Conservation (phyloP, 2,888 invertebrate genomes). For the Neoascia interrupta region DNA sequence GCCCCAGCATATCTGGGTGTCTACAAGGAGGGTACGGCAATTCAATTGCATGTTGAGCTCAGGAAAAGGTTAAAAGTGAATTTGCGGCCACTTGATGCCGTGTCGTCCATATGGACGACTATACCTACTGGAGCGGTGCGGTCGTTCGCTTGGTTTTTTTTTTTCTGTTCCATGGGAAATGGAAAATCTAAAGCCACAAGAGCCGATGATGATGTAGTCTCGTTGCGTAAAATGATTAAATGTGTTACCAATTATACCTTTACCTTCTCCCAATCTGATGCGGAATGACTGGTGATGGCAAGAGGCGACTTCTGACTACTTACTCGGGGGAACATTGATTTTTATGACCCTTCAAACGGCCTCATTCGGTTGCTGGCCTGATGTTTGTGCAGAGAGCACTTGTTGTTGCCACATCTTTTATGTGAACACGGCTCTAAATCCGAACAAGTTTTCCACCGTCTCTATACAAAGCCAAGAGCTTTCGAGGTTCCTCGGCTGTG, state of each 20-base stretch:
- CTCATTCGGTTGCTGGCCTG: background rate
- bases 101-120: conserved; percentile 28
- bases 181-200: conserved; percentile 29
- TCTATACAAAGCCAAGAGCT: no score
- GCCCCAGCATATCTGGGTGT: conserved; percentile 36
- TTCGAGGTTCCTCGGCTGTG: no score
- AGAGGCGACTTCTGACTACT: background rate
- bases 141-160: no score
- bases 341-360: conserved; percentile 51
- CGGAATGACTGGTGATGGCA: conserved; percentile 28
- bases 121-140: background rate
- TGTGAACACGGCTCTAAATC: background rate
- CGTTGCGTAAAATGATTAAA: conserved; percentile 63
- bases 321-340: conserved; percentile 56
- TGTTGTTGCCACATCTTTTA: conserved; percentile 48
- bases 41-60: conserved; percentile 61
- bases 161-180: conserved; percentile 59
- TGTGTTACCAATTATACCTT: conserved; percentile 63
- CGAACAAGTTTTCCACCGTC: conserved; percentile 31
- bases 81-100: conserved; percentile 58
- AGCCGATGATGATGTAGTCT: conserved; percentile 27
- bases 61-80: conserved; percentile 63
- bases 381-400: conserved; percentile 47
- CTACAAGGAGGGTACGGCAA: conserved; percentile 62
- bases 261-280: no score